Conservation (phyloP, 2,797 vertebrate species). For the Aselliscus stoliczkanus region DNA sequence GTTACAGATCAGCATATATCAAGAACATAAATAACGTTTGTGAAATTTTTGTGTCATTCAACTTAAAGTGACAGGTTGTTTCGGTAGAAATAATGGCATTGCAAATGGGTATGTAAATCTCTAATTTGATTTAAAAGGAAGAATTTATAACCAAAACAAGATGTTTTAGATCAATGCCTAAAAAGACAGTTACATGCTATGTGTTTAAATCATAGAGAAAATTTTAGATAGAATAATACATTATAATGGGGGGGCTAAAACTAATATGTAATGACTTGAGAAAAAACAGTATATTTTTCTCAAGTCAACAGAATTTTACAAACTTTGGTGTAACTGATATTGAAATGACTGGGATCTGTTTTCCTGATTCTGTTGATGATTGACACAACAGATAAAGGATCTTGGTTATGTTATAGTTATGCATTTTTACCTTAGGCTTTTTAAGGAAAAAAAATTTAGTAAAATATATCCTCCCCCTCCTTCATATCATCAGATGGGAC, state of each 20-base stretch:
- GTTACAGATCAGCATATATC: neutral
- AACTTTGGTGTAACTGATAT: neutral
- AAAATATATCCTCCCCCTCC: neutral
- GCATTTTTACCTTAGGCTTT: neutral
- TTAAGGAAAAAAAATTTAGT: neutral
- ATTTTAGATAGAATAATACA: neutral
- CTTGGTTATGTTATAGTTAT: neutral
- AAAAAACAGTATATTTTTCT: neutral
- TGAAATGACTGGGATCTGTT: constrained; percentile 1
- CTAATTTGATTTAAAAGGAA: constrained; percentile 10
- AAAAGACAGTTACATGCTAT: neutral
- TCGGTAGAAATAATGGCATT: neutral
- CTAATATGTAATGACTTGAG: neutral
- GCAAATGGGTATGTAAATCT: neutral
- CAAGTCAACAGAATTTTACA: constrained; percentile 6
- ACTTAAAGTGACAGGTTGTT: neutral
- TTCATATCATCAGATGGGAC: neutral
- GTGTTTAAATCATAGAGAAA: neutral
- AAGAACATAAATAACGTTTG: neutral
- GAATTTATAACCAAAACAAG: neutral
- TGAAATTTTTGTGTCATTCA: neutral
- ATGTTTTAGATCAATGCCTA: neutral
- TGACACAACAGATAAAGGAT: neutral
- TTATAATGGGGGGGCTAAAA: neutral
- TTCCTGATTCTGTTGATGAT: neutral